phyloP scores from a whole-genome alignment of 2,888 invertebrate species.

The Baronia brevicornis region DNA sequence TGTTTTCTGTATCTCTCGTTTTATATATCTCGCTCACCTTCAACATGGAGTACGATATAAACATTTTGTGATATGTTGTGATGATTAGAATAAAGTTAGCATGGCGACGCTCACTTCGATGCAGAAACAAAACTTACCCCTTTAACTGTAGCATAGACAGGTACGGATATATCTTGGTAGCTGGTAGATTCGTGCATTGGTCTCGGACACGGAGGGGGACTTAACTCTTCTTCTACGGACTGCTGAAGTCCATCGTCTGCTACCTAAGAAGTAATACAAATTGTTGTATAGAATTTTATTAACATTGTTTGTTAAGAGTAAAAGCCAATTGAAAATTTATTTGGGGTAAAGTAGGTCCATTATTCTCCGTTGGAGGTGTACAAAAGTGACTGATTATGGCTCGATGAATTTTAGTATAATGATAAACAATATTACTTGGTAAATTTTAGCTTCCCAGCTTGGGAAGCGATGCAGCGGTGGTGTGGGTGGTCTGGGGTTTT shows the following conservation, averaged over 20 bases:
- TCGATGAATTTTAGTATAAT: slow-evolving; percentile 16
- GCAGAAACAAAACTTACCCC: slow-evolving; percentile 75
- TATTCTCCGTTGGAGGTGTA: no score
- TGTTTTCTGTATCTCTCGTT: no score
- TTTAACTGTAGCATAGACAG: slow-evolving; percentile 97
- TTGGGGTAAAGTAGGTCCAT: no score
- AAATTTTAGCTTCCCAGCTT: slow-evolving; percentile 97
- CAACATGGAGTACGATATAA: no score
- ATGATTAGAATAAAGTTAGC: no score
- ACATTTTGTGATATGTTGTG: no score
- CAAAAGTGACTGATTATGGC: no score
- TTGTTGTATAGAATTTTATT: not conserved
- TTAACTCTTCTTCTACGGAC: slow-evolving; percentile 65
- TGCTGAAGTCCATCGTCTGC: slow-evolving; percentile 70
- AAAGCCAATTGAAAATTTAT: no score
- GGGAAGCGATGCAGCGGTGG: slow-evolving; percentile 94
- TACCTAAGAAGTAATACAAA: slow-evolving; percentile 35
- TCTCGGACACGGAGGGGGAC: slow-evolving; percentile 57
- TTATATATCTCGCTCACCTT: no score
- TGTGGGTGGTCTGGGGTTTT: slow-evolving; percentile 82
- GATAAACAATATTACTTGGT: slow-evolving; percentile 78
- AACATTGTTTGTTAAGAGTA: no score
- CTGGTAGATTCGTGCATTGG: slow-evolving; percentile 80
- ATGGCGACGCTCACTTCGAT: no score
- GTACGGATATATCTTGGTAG: slow-evolving; percentile 93